Evolutionary conservation across 1,140 invertebrate species (phyloP).

Genomic region (Drosophila willistoni): DNA sequence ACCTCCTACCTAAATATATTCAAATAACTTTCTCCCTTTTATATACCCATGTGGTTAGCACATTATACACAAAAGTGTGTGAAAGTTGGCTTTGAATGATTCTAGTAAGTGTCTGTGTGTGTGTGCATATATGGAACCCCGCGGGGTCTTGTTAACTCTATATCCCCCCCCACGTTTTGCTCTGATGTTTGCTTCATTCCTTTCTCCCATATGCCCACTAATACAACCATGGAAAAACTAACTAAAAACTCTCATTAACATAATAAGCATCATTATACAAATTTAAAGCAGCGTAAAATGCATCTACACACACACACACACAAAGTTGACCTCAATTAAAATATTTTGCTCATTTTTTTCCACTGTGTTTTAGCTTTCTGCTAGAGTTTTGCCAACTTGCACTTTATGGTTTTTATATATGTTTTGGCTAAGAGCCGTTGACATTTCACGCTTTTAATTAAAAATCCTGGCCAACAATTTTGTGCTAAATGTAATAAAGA

Average conservation of each 20-base stretch:
- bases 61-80: not conserved
- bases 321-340: conserved; percentile 69
- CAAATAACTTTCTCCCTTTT: not conserved
- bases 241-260: conserved; percentile 63
- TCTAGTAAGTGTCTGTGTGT: conserved; percentile 1
- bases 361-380: not conserved
- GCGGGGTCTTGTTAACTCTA: conserved; percentile 33
- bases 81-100: not conserved
- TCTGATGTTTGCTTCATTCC: conserved; percentile 2
- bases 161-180: not conserved
- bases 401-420: conserved; percentile 29
- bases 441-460: conserved; percentile 68
- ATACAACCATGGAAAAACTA: conserved; percentile 2
- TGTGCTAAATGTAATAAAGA: conserved; percentile 47
- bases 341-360: conserved; percentile 51
- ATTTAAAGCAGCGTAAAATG: conserved; percentile 64
- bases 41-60: not conserved
- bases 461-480: conserved; percentile 41
- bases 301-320: conserved; percentile 27
- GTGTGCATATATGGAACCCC: conserved; percentile 3
- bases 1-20: not conserved
- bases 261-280: conserved; percentile 67
- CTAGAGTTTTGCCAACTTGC: conserved; percentile 53
- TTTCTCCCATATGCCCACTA: not conserved
- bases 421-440: conserved; percentile 44